These are phyloP conservation scores for Meta bourneti DNA, from an alignment of 2,888 invertebrate genomes.

Conservation along the genomic window DNA sequence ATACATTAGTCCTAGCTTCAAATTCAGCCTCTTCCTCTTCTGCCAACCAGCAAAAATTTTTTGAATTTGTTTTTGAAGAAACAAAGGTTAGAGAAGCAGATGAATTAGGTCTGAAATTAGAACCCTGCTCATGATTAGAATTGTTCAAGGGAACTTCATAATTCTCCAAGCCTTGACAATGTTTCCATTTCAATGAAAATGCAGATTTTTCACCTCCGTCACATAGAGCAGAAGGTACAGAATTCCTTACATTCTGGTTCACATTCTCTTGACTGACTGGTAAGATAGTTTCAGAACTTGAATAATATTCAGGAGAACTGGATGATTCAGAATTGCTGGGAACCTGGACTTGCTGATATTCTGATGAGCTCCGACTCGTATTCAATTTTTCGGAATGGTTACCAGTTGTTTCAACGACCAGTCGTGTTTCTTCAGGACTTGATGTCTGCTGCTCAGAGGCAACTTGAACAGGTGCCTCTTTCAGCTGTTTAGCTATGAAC, in stretches of 20 bases:
- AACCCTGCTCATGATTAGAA: background rate
- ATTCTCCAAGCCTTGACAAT: too few relatives aligned
- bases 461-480: background rate
- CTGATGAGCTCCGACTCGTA: background rate
- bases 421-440: background rate
- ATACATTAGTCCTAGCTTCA: background rate
- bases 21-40: background rate
- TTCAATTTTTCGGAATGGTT: background rate
- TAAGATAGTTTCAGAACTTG: background rate
- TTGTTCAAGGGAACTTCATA: background rate
- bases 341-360: background rate
- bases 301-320: background rate
- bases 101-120: background rate
- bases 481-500: slow-evolving; percentile 30
- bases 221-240: background rate
- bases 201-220: background rate
- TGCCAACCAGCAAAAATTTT: background rate
- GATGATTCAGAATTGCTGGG: background rate
- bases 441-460: slow-evolving; percentile 18
- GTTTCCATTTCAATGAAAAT: background rate
- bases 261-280: background rate
- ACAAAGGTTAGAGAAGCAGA: background rate
- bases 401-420: background rate
- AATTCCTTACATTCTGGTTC: background rate
- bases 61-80: background rate